Base-by-base conservation (phyloP, 1,140 invertebrate genomes). In the Arctopsyche grandis region DNA sequence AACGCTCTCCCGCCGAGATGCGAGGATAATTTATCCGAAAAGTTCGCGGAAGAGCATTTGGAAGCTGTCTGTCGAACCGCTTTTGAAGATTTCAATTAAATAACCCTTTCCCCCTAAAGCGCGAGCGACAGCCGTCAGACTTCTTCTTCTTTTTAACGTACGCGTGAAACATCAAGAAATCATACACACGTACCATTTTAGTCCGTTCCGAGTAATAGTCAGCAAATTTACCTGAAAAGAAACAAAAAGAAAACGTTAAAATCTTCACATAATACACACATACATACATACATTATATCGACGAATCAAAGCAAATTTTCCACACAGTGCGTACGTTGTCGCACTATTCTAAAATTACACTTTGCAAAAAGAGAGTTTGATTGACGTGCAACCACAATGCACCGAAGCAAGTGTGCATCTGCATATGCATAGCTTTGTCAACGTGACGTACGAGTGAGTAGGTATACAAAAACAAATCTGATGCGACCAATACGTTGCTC, bases 331-430 rank as follows among this genome's bases (percentile, higher is more conserved):
- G 56, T 19, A n/a, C 19, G 14, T 60, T 9, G 9, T 60, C n/a
- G 21, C 21, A 19, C 52, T 26, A 71, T 29, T 71, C 69, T 43
- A 71, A 71, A 71, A 71, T 71, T 71, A 71, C 69, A 71, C 71
- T 38, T 5, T 74, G 43, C 73, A 48, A 75, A 75, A 58, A 56
- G 73, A 73, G 24, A 71, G 29, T 38, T 75, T 75, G 73, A 75
- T 58, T 75, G 73, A 75, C 73, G 52, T 21, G 69, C 24, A n/a
- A 44, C 24, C 24, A 48, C 73, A 38, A 60, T 60, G 46, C 46
- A 48, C 70, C 12, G 14, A 69, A 69, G 21, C 63, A 22, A 5
- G 9, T 9, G 58, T 7, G 9, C 10, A 63, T 63, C 9, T 63
- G 19, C 9, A 63, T 63, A 63, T 5, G 24, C 29, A 38, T 38